Percentiles rank a stretch among this genome's conserved stretches.
Conservation (phyloP, 2,797 vertebrate genomes). For the Rhodeus uyekii region DNA sequence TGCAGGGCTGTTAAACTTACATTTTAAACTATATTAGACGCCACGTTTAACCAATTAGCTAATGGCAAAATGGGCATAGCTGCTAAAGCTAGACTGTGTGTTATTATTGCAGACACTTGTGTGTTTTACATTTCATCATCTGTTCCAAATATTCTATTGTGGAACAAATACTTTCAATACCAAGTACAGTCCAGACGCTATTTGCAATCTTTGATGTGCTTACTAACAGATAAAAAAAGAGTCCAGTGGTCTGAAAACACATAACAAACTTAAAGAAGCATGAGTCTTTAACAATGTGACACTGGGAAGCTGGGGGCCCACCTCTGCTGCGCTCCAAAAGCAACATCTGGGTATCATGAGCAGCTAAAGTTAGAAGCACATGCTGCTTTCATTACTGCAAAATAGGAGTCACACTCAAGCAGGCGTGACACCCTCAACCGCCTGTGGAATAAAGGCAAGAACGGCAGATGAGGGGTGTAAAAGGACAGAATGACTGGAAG, state of each 20-base stretch:
- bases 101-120: conserved; percentile 44
- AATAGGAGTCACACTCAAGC: conserved; percentile 68
- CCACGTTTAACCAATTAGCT: background rate
- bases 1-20: conserved; percentile 24
- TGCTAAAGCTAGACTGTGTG: conserved; percentile 50
- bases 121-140: background rate
- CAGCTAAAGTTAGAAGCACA: conserved; percentile 73
- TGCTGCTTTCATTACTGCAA: conserved; percentile 73
- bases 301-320: conserved; percentile 40
- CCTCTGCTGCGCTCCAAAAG: conserved; percentile 58
- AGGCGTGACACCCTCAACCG: conserved; percentile 63
- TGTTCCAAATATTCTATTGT: background rate
- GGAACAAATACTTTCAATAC: background rate
- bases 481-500: conserved; percentile 38
- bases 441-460: conserved; percentile 43
- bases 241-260: background rate
- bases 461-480: conserved; percentile 24
- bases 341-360: conserved; percentile 75
- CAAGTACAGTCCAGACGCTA: background rate
- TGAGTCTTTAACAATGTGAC: conserved; percentile 62
- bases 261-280: conserved; percentile 56
- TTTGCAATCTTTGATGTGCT: conserved; percentile 11
- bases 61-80: background rate
- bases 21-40: conserved; percentile 38
- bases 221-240: conserved; percentile 25